These are phyloP conservation scores for Sogatella furcifera DNA, from an alignment of 1,140 invertebrate species.

Conservation along the genomic window DNA sequence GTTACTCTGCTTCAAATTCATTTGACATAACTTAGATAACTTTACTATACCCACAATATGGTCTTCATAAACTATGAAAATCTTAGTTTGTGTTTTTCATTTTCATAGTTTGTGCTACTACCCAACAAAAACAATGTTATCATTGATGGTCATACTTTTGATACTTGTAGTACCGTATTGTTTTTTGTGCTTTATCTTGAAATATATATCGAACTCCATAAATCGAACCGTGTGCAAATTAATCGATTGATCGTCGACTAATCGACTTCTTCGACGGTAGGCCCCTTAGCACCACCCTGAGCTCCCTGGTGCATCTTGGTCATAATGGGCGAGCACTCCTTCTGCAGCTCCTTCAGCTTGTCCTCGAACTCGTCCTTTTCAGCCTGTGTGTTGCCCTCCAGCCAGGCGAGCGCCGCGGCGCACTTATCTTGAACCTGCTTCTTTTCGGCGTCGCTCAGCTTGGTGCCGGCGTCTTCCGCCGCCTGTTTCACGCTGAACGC, in stretches of 20 bases:
- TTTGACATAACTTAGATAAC: too few relatives aligned
- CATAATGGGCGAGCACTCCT: slow-evolving; percentile 61
- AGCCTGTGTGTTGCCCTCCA: slow-evolving; percentile 53
- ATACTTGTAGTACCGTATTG: too few relatives aligned
- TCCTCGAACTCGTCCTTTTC: slow-evolving; percentile 67
- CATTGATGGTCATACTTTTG: too few relatives aligned
- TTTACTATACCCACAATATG: too few relatives aligned
- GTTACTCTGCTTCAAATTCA: too few relatives aligned
- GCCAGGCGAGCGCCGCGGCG: slow-evolving; percentile 41
- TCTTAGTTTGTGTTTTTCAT: too few relatives aligned
- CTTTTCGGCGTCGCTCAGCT: slow-evolving; percentile 34
- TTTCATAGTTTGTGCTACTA: too few relatives aligned
- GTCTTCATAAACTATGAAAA: too few relatives aligned
- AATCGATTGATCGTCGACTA: slow-evolving; percentile 30
- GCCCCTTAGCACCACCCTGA: slow-evolving; percentile 37
- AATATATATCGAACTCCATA: too few relatives aligned
- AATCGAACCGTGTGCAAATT: too few relatives aligned
- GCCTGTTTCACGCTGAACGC: slow-evolving; percentile 62
- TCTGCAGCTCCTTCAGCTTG: slow-evolving; percentile 58
- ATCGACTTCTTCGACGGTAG: slow-evolving; percentile 57
- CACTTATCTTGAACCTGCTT: slow-evolving; percentile 37
- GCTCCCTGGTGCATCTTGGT: slow-evolving; percentile 56
- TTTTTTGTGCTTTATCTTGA: too few relatives aligned
- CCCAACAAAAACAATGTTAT: too few relatives aligned
- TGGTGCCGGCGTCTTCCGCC: slow-evolving; percentile 31